Conservation (phyloP, 2,888 invertebrate species). For the Zygaena filipendulae region DNA sequence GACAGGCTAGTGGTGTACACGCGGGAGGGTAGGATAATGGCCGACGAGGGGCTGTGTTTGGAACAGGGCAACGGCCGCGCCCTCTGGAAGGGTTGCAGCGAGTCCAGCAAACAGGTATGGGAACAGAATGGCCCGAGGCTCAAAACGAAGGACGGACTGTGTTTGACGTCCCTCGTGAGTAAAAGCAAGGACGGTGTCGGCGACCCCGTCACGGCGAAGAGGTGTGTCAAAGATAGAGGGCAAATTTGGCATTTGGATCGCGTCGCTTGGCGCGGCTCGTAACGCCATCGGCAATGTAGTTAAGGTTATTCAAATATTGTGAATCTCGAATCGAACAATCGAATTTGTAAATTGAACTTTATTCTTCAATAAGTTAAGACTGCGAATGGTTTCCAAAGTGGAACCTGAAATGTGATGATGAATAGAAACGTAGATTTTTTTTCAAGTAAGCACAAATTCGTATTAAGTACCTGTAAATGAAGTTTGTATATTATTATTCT, state of each 20-base stretch:
- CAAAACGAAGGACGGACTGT: constrained; percentile 36
- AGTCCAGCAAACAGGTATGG: constrained; percentile 77
- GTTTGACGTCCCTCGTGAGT: constrained; percentile 35
- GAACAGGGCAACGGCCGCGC: constrained; percentile 75
- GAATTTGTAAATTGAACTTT: too few relatives aligned
- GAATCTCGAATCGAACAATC: too few relatives aligned
- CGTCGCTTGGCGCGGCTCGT: constrained; percentile 77
- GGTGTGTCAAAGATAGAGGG: constrained; percentile 64
- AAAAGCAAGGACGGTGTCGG: constrained; percentile 31
- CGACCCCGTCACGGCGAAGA: constrained; percentile 64
- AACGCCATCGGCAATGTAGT: too few relatives aligned
- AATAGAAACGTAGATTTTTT: too few relatives aligned
- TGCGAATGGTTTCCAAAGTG: too few relatives aligned
- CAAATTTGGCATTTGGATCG: constrained; percentile 78
- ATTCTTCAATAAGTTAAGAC: too few relatives aligned
- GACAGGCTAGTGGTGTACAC: constrained; percentile 80
- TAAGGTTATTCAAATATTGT: too few relatives aligned
- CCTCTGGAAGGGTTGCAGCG: constrained; percentile 77
- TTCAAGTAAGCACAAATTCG: too few relatives aligned
- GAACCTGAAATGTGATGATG: too few relatives aligned
- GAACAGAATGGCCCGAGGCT: constrained; percentile 55
- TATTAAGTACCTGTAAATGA: too few relatives aligned
- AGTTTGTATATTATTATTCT: too few relatives aligned
- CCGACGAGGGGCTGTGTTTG: constrained; percentile 88
- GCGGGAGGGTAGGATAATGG: constrained; percentile 79